Conservation (phyloP, 2,797 vertebrate species). For the Poecile montanus region DNA sequence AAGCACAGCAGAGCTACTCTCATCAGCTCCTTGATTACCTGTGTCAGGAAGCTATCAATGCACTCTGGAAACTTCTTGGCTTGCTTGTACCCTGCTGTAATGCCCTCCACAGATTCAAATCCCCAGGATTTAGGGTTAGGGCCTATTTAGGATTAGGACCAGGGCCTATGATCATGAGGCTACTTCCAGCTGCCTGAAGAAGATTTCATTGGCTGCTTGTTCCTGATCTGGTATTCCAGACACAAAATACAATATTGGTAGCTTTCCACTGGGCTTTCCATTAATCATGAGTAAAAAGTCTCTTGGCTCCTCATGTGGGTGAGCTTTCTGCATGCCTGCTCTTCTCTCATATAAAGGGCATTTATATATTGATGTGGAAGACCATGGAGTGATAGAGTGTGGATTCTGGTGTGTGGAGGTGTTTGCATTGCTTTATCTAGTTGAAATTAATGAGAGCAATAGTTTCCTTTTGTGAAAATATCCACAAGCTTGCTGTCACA, state of each 20-base stretch:
- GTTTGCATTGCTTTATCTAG: not conserved
- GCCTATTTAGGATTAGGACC: not conserved
- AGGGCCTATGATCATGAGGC: fast-evolving
- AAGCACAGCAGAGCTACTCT: not conserved
- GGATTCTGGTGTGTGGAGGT: not conserved
- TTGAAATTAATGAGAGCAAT: not conserved
- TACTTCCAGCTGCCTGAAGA: not conserved
- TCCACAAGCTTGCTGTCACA: not conserved
- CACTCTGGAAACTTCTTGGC: not conserved
- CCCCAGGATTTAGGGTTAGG: no score
- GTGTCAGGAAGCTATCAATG: not conserved
- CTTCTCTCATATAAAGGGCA: not conserved
- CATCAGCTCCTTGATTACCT: not conserved
- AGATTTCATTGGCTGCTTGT: not conserved
- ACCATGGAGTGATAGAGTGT: fast-evolving
- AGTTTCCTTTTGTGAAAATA: not conserved
- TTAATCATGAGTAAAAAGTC: not conserved
- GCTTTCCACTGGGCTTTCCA: not conserved
- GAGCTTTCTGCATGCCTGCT: not conserved
- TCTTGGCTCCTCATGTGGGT: no score
- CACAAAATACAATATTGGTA: not conserved
- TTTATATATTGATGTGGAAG: not conserved
- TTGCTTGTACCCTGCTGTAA: not conserved
- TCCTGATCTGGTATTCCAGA: not conserved
- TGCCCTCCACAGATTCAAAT: not conserved